phyloP scores from a whole-genome alignment of 2,113 vertebrate species.

The Mustela lutreola region DNA sequence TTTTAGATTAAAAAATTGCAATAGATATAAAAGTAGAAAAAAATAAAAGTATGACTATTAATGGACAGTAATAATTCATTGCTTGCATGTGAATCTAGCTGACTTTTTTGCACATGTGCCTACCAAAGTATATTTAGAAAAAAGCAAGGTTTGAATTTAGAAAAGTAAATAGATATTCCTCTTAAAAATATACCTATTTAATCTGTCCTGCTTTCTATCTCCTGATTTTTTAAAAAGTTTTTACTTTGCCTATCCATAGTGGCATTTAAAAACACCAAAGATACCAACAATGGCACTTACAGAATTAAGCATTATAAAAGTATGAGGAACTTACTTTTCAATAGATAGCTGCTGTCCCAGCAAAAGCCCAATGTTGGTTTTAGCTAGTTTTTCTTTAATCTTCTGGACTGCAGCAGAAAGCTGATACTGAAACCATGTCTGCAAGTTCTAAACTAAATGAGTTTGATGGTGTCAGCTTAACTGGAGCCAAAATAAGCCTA shows the following conservation, averaged over 20 bases:
- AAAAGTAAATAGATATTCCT: not conserved
- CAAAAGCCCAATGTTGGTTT: conserved; percentile 61
- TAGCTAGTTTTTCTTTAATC: conserved; percentile 64
- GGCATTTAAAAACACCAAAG: not conserved
- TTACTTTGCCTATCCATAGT: not conserved
- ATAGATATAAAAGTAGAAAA: conserved; percentile 9
- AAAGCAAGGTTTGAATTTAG: conserved; percentile 48
- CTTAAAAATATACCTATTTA: not conserved
- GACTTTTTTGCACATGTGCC: not conserved
- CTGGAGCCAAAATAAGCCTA: conserved; percentile 85
- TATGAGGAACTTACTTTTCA: conserved; percentile 53
- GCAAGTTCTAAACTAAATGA: conserved; percentile 81
- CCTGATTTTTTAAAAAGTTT: not conserved
- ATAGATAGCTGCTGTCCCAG: conserved; percentile 60
- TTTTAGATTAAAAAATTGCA: conserved; percentile 17
- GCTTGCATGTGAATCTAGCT: not conserved
- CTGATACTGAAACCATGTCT: conserved; percentile 77
- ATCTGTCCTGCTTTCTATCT: not conserved
- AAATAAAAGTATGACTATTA: not conserved
- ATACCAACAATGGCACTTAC: not conserved
- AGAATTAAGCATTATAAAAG: conserved; percentile 36
- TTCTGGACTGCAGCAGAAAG: conserved; percentile 59
- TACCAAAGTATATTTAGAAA: not conserved
- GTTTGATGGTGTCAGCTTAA: conserved; percentile 83
- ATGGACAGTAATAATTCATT: not conserved